These are phyloP conservation scores for Cheirogaleus major DNA, from an alignment of 2,797 vertebrate genomes.

Conservation along the genomic window DNA sequence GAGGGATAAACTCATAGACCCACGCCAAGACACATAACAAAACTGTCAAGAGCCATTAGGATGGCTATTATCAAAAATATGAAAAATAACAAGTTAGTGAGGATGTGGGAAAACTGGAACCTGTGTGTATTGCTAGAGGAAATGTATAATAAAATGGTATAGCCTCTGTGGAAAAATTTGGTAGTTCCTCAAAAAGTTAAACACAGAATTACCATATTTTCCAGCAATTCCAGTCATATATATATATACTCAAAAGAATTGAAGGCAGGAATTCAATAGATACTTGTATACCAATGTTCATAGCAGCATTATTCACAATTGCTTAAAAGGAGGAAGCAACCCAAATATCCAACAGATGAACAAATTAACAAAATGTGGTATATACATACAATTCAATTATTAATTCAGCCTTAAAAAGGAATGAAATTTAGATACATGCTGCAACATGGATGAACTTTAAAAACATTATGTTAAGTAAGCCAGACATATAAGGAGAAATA, in stretches of 20 bases:
- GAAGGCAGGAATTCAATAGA: neutral
- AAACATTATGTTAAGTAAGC: neutral
- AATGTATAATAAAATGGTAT: neutral
- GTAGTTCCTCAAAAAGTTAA: constrained; percentile 7
- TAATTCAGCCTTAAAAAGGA: neutral
- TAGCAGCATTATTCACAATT: neutral
- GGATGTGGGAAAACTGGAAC: neutral
- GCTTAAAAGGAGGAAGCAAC: neutral
- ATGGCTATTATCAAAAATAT: neutral
- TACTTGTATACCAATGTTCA: neutral
- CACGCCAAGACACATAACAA: neutral
- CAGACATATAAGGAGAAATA: neutral
- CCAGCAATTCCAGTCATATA: neutral
- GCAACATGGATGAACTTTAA: neutral
- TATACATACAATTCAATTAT: neutral
- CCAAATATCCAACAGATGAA: neutral
- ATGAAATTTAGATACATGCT: neutral
- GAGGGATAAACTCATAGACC: neutral
- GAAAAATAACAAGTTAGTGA: neutral
- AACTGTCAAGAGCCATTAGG: neutral
- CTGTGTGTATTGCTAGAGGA: neutral
- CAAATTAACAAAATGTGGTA: neutral
- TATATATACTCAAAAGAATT: neutral
- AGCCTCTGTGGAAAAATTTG: neutral
- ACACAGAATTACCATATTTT: neutral